phyloP scores from a whole-genome alignment of 2,797 vertebrate genomes.

The Sebastes cheni region DNA sequence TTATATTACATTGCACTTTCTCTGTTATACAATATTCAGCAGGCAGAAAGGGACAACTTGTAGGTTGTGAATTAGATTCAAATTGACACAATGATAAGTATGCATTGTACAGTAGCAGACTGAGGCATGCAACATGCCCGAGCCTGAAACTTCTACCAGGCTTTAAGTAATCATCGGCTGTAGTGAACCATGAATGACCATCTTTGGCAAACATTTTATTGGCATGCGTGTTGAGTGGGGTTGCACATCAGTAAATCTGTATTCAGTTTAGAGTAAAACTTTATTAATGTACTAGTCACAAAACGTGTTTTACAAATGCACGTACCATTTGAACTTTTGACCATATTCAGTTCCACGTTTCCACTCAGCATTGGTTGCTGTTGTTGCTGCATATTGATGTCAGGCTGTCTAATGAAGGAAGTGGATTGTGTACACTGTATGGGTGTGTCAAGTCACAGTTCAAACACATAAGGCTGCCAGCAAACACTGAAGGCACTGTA shows the following conservation, averaged over 20 bases:
- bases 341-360: conserved; percentile 33
- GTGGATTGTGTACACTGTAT: conserved; percentile 71
- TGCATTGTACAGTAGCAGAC: neutral
- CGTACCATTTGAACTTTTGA: conserved; percentile 32
- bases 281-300: neutral
- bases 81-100: neutral
- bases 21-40: neutral
- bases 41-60: neutral
- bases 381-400: conserved; percentile 44
- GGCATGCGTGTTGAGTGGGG: neutral
- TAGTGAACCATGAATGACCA: neutral
- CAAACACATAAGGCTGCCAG: conserved; percentile 55
- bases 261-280: neutral
- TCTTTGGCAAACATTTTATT: conserved; percentile 11
- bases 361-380: neutral
- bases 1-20: neutral
- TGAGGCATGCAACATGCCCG: neutral
- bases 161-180: neutral
- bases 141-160: neutral
- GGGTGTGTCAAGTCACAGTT: conserved; percentile 76
- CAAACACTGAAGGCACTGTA: conserved; percentile 34
- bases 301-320: neutral
- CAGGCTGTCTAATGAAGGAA: conserved; percentile 72
- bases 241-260: neutral
- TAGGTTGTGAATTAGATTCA: neutral